phyloP scores from a whole-genome alignment of 2,797 vertebrate species.

The Paramormyrops hopkinsi region DNA sequence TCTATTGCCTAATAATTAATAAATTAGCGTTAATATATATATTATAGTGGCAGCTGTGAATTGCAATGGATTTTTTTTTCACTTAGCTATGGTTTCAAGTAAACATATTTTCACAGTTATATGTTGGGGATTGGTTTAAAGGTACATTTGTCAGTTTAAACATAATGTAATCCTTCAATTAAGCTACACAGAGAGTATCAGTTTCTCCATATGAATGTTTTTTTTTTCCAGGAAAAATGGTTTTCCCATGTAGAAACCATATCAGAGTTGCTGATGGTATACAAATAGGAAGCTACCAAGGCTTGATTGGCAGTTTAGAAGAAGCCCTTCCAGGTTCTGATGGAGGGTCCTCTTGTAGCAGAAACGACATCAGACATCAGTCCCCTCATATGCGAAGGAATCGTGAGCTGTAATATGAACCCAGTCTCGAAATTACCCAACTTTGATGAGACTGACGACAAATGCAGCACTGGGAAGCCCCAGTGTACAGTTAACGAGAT shows the following conservation, averaged over 20 bases:
- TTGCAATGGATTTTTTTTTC: background rate
- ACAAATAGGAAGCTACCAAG: constrained; percentile 58
- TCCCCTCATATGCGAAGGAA: background rate
- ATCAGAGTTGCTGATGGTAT: background rate
- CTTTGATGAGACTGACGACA: background rate
- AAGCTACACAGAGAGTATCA: background rate
- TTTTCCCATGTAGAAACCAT: constrained; percentile 5
- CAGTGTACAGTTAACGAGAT: background rate
- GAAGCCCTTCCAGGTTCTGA: constrained; percentile 35
- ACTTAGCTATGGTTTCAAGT: background rate
- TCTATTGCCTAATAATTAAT: background rate
- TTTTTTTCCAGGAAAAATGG: constrained; percentile 42
- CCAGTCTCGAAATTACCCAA: background rate
- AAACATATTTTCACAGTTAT: background rate
- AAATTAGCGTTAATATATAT: background rate
- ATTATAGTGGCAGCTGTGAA: background rate
- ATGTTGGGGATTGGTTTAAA: background rate
- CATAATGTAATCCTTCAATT: background rate
- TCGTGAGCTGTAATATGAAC: constrained; percentile 5
- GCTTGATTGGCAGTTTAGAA: constrained; percentile 44
- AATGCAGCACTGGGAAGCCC: background rate
- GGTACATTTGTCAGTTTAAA: background rate
- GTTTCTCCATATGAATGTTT: constrained; percentile 14
- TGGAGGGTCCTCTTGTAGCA: constrained; percentile 40
- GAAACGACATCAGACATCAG: constrained; percentile 36